Conservation (phyloP, 2,888 invertebrate species). For the Apoda limacodes region DNA sequence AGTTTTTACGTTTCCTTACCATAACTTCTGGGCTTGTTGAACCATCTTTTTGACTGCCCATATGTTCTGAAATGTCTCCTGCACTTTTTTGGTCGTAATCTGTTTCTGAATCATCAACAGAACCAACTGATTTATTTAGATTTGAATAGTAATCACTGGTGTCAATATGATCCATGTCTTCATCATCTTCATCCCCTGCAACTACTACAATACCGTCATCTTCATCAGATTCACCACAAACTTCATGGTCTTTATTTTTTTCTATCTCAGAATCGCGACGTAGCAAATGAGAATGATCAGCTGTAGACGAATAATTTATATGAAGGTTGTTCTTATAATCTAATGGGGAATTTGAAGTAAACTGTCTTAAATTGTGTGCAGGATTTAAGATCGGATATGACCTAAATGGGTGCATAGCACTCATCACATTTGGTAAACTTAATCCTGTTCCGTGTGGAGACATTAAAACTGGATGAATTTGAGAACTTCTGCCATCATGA, state of each 20-base stretch:
- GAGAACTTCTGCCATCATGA: conserved; percentile 91
- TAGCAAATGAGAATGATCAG: conserved; percentile 45
- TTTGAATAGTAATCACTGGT: conserved; percentile 56
- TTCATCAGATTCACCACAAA: conserved; percentile 76
- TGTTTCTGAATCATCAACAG: conserved; percentile 53
- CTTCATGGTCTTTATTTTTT: conserved; percentile 69
- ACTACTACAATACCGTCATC: conserved; percentile 85
- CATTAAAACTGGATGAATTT: conserved; percentile 84
- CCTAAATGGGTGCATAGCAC: conserved; percentile 80
- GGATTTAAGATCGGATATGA: conserved; percentile 83
- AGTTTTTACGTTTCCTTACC: conserved; percentile 88
- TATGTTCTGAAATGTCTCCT: conserved; percentile 48
- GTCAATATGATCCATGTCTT: conserved; percentile 70
- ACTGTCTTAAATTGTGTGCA: conserved; percentile 74
- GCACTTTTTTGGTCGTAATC: conserved; percentile 56
- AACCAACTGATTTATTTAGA: conserved; percentile 48
- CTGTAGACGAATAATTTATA: conserved; percentile 40
- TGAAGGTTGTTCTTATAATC: conserved; percentile 62
- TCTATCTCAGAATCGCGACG: conserved; percentile 47
- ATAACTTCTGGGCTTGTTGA: conserved; percentile 68
- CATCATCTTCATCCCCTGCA: conserved; percentile 81
- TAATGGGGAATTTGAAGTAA: conserved; percentile 51
- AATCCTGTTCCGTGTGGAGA: conserved; percentile 77
- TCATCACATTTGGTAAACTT: conserved; percentile 74
- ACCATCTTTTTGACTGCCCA: conserved; percentile 61